A percentile compares a stretch with the other conserved stretches of the same genome.
Conservation (phyloP, 2,888 invertebrate genomes). For the Drosophila imparisetae region DNA sequence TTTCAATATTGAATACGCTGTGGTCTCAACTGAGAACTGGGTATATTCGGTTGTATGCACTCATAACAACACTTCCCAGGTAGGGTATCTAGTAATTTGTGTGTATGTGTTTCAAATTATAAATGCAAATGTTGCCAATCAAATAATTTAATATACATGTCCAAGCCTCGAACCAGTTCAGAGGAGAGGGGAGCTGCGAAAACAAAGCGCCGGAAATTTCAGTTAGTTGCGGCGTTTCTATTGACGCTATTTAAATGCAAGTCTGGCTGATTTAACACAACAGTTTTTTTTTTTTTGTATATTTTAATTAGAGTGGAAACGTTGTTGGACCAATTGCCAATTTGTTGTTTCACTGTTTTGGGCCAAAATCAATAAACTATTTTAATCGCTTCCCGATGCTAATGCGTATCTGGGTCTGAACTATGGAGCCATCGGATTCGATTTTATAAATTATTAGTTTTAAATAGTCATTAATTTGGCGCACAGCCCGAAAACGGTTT, state of each 20-base stretch:
- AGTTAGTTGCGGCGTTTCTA: constrained; percentile 26
- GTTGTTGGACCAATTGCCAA: constrained; percentile 58
- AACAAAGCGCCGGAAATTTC: constrained; percentile 67
- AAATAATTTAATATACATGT: constrained; percentile 73
- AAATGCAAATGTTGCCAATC: constrained; percentile 73
- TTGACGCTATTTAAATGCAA: constrained; percentile 54
- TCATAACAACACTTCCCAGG: constrained; percentile 5
- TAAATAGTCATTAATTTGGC: constrained; percentile 78
- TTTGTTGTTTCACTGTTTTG: constrained; percentile 56
- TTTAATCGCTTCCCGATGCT: constrained; percentile 63
- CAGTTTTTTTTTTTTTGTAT: constrained; percentile 50
- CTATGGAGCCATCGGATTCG: constrained; percentile 50
- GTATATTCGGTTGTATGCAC: constrained; percentile 8
- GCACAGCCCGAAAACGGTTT: constrained; percentile 44
- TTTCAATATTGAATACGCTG: constrained; percentile 10
- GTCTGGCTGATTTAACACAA: constrained; percentile 58
- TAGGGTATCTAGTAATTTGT: constrained; percentile 52
- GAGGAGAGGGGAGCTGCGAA: constrained; percentile 1
- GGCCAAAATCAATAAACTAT: constrained; percentile 67
- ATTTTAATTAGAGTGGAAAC: constrained; percentile 78
- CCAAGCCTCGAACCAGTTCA: constrained; percentile 43
- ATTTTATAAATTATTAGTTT: constrained; percentile 78
- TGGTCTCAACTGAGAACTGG: background rate
- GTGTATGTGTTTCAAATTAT: constrained; percentile 71
- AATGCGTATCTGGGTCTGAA: constrained; percentile 32